phyloP scores from a whole-genome alignment of 2,888 invertebrate species.

The Thecocarcelia acutangulata region DNA sequence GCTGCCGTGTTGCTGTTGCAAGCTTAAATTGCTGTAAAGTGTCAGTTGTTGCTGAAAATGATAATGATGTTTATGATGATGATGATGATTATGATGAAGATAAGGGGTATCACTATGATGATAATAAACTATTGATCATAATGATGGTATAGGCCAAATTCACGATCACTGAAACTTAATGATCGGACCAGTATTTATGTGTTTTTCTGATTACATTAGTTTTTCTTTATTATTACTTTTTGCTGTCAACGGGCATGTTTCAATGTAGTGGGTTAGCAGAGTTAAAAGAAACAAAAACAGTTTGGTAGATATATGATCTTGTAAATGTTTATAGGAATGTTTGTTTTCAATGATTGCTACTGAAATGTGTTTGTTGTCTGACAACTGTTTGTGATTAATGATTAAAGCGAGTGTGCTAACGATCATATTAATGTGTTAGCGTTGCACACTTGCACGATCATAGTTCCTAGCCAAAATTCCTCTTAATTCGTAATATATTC shows the following conservation, averaged over 20 bases:
- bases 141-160: constrained; percentile 22
- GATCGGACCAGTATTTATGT: constrained; percentile 14
- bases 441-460: background rate
- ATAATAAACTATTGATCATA: constrained; percentile 40
- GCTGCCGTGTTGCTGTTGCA: constrained; percentile 32
- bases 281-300: background rate
- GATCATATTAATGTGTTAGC: constrained; percentile 23
- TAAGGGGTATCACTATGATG: constrained; percentile 24
- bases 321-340: constrained; percentile 63
- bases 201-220: background rate
- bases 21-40: constrained; percentile 56
- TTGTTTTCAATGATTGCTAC: constrained; percentile 27
- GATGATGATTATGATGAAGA: constrained; percentile 18
- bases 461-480: too few relatives aligned
- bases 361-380: constrained; percentile 26
- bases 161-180: constrained; percentile 17
- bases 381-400: constrained; percentile 28
- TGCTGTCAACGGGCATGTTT: constrained; percentile 17
- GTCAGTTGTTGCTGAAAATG: constrained; percentile 56
- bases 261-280: background rate
- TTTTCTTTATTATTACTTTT: background rate
- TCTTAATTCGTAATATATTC: too few relatives aligned
- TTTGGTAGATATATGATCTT: constrained; percentile 62
- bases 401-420: background rate
- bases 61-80: constrained; percentile 40